Evolutionary conservation across 2,888 invertebrate genomes (phyloP).

Genomic region (Leucophora obtusa): DNA sequence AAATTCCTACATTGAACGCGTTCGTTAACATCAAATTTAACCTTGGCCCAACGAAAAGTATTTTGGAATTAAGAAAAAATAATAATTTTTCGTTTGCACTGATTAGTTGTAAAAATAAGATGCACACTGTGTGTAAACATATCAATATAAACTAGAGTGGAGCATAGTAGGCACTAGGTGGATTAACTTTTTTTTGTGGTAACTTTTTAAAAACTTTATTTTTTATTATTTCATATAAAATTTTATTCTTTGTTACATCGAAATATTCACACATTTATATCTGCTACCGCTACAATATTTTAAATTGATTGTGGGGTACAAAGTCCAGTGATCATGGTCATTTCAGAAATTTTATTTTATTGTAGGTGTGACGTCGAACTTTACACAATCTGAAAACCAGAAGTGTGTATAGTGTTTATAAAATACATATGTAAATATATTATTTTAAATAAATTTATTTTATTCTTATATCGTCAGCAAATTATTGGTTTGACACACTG

Average conservation of each 20-base stretch:
- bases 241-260: conserved; percentile 20
- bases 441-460: too few species aligned
- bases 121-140: background rate
- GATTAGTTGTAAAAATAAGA: background rate
- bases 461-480: too few species aligned
- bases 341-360: background rate
- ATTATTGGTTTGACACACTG: too few species aligned
- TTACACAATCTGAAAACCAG: conserved; percentile 35
- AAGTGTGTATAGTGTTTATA: conserved; percentile 19
- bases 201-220: too few species aligned
- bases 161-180: too few species aligned
- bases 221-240: too few species aligned
- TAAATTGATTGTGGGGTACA: conserved; percentile 35
- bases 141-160: too few species aligned
- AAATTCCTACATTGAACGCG: conserved; percentile 11
- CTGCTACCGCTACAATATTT: background rate
- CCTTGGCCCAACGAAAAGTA: conserved; percentile 40
- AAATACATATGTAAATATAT: too few species aligned
- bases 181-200: too few species aligned
- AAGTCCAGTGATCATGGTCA: conserved; percentile 54
- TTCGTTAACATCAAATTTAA: conserved; percentile 25
- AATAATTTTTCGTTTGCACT: too few species aligned
- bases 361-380: conserved; percentile 54
- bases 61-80: background rate
- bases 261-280: background rate